Evolutionary conservation across 2,797 vertebrate genomes (phyloP).

Genomic region (Centroberyx gerrardi): DNA sequence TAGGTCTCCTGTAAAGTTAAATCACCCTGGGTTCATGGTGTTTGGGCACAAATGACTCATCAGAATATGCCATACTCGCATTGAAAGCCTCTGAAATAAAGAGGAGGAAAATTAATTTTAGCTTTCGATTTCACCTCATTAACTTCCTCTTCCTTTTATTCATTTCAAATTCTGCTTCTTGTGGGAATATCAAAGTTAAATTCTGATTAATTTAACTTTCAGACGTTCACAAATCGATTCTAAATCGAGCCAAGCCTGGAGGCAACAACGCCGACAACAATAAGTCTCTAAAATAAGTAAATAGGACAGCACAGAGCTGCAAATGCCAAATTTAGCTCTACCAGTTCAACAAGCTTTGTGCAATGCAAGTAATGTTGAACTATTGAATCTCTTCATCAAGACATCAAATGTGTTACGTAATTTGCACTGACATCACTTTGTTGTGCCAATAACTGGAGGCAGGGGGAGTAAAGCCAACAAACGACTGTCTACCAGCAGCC

Average conservation of each 20-base stretch:
- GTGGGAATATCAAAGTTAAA: constrained; percentile 25
- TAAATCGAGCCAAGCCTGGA: constrained; percentile 10
- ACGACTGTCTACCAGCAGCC: background rate
- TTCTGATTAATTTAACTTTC: constrained; percentile 25
- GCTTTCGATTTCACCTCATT: constrained; percentile 35
- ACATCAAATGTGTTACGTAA: background rate
- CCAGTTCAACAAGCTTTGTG: background rate
- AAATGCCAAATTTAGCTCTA: background rate
- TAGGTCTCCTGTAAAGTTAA: background rate
- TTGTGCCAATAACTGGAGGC: background rate
- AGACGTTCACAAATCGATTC: constrained; percentile 46
- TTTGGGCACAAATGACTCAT: constrained; percentile 18
- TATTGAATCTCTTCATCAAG: background rate
- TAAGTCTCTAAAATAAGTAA: constrained; percentile 33
- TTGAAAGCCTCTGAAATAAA: constrained; percentile 4
- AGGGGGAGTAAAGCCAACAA: background rate
- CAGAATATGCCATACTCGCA: background rate
- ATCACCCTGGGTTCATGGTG: background rate
- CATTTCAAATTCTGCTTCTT: background rate
- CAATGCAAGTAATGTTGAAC: background rate
- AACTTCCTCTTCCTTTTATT: constrained; percentile 18
- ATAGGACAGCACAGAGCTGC: constrained; percentile 9
- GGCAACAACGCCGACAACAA: constrained; percentile 18
- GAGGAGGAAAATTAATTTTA: background rate
- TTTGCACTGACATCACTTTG: background rate